These are phyloP conservation scores for Oxyura jamaicensis DNA, from an alignment of 2,113 vertebrate species.

Conservation along the genomic window DNA sequence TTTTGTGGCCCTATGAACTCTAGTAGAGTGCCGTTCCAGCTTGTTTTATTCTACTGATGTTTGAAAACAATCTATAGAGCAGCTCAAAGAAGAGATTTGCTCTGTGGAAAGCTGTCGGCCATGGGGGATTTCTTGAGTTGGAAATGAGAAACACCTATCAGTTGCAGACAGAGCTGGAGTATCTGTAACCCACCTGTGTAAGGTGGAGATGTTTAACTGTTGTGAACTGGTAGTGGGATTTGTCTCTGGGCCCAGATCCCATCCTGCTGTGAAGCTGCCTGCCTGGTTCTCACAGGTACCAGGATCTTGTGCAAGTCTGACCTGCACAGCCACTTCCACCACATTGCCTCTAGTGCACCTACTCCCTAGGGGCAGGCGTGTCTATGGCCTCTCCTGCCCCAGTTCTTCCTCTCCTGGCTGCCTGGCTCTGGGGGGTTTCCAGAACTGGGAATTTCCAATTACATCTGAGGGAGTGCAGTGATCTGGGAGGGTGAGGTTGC, in stretches of 20 bases:
- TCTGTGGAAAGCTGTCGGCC: neutral
- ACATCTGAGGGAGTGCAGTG: neutral
- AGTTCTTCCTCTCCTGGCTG: neutral
- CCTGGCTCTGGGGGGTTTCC: neutral
- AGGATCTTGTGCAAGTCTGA: fast-evolving
- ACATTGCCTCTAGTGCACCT: neutral
- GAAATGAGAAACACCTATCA: neutral
- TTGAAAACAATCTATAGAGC: neutral
- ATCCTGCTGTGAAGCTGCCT: neutral
- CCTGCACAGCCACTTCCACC: neutral
- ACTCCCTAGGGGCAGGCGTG: neutral
- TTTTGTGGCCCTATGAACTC: neutral
- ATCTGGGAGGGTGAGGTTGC: neutral
- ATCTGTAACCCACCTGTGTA: fast-evolving
- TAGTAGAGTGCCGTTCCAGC: neutral
- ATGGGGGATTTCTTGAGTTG: neutral
- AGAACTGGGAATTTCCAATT: neutral
- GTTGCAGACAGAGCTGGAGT: neutral
- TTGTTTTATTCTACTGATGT: neutral
- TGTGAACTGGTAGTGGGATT: neutral
- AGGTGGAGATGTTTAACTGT: neutral
- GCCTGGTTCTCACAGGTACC: neutral
- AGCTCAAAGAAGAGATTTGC: neutral
- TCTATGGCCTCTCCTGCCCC: neutral
- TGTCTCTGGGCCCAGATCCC: neutral